Base-by-base conservation (phyloP, 2,113 vertebrate species). In the Zapornia atra region DNA sequence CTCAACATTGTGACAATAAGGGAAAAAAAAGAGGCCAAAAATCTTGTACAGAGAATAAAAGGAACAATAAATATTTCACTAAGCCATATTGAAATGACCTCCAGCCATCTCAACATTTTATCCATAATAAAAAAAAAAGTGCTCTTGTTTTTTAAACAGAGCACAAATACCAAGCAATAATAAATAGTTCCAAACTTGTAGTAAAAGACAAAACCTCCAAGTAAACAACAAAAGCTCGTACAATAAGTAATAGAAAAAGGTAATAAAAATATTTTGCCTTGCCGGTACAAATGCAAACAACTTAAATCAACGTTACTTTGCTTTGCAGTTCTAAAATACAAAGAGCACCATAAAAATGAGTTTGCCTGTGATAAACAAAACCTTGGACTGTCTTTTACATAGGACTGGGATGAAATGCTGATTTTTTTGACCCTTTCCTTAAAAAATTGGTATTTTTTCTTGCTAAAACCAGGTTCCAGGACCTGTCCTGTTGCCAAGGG, bases 111-210 rank as follows among this genome's bases (percentile, higher is more conserved):
- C 98, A 98, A 98, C 97, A 98, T 98, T 98, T 98, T 98, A 98
- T 98, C 98, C 98, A 98, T 98, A 98, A 98, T 98, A 98, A 98
- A 98, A 98, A 98, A 98, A 98, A 98, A 97, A 96, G 97, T 96
- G 98, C 98, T 97, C 97, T 97, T 0, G 91, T 98, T 98, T 98
- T 97, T 98, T 93, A 98, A 98, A 98, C 98, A 92, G 98, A 97
- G 98, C 98, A 98, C 98, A 98, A 97, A 98, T 98, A 98, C 98
- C 98, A 98, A 98, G 98, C 98, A 98, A 98, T 98, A 98, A 98
- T 98, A 98, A 98, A 98, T 98, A 98, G 98, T 98, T 98, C 97
- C 98, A 98, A 98, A 98, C 98, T 98, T 97, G 98, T 98, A 98
- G 98, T 98, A 98, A 98, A 98, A 98, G 98, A 98, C 98, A 97